These are phyloP conservation scores for Phyllostomus discolor DNA, from an alignment of 2,113 vertebrate species.

Conservation along the genomic window DNA sequence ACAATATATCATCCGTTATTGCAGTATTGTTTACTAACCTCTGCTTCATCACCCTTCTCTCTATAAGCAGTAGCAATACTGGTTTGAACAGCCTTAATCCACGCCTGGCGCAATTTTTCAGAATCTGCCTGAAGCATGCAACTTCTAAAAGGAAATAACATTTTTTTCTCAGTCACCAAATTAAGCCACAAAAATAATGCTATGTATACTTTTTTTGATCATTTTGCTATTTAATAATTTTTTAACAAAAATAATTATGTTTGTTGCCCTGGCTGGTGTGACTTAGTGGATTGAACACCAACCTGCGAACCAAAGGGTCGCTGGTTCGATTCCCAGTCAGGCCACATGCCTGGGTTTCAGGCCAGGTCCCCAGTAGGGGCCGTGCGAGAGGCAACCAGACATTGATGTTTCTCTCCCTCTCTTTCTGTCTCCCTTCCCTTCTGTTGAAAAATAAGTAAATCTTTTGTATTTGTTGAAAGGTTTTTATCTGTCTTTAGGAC, in stretches of 20 bases:
- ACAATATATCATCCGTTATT: neutral
- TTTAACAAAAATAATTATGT: constrained; percentile 2
- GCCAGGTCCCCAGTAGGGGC: too few relatives aligned
- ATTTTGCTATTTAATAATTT: constrained; percentile 18
- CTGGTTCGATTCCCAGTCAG: too few relatives aligned
- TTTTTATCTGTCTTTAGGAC: constrained; percentile 10
- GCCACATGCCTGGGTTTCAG: too few relatives aligned
- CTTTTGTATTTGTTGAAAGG: neutral
- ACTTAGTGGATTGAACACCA: too few relatives aligned
- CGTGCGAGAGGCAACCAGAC: too few relatives aligned
- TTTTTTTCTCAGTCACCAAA: constrained; percentile 12
- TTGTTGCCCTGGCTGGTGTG: neutral
- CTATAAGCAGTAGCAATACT: constrained; percentile 98
- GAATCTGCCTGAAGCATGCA: constrained; percentile 99
- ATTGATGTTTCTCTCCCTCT: too few relatives aligned
- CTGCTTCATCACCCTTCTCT: constrained; percentile 90
- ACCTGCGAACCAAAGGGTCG: too few relatives aligned
- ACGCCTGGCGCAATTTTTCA: constrained; percentile 94
- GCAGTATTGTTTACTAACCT: constrained; percentile 79
- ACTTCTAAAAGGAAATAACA: constrained; percentile 82
- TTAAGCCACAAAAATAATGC: neutral
- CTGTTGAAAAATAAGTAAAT: too few relatives aligned
- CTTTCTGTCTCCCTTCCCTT: too few relatives aligned
- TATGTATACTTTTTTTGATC: neutral
- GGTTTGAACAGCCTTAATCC: constrained; percentile 98